Percentiles rank a stretch among this genome's conserved stretches.
Conservation (phyloP, 1,140 invertebrate genomes). For the Drosophila paulistorum region DNA sequence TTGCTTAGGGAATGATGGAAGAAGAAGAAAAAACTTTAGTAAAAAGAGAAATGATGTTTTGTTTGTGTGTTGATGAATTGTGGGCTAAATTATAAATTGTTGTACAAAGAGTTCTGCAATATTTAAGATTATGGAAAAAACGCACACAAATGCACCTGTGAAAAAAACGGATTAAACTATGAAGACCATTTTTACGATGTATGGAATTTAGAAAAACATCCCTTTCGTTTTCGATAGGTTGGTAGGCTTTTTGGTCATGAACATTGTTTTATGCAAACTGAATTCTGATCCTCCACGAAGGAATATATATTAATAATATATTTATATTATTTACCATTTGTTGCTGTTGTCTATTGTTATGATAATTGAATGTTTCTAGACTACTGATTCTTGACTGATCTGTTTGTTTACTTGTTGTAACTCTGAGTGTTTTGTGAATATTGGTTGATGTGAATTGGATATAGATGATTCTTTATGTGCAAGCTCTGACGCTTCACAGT, state of each 20-base stretch:
- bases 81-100: too few species aligned
- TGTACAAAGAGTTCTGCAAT: too few species aligned
- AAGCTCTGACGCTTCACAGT: slow-evolving; percentile 67
- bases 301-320: slow-evolving; percentile 74
- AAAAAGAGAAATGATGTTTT: too few species aligned
- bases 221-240: slow-evolving; percentile 25
- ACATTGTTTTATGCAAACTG: background rate
- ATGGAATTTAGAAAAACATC: too few species aligned
- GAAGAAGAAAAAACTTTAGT: too few species aligned
- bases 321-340: slow-evolving; percentile 56
- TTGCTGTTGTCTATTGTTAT: slow-evolving; percentile 72
- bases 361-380: slow-evolving; percentile 41
- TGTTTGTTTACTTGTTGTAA: slow-evolving; percentile 52
- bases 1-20: too few species aligned
- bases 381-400: slow-evolving; percentile 38
- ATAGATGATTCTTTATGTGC: slow-evolving; percentile 6
- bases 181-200: too few species aligned
- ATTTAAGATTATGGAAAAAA: too few species aligned
- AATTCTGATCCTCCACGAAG: slow-evolving; percentile 73
- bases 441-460: slow-evolving; percentile 3
- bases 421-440: slow-evolving; percentile 55
- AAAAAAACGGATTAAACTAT: too few species aligned
- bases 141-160: too few species aligned
- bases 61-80: too few species aligned
- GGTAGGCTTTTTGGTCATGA: slow-evolving; percentile 6